Conservation (phyloP, 2,113 vertebrate species). For the Podocnemis expansa region DNA sequence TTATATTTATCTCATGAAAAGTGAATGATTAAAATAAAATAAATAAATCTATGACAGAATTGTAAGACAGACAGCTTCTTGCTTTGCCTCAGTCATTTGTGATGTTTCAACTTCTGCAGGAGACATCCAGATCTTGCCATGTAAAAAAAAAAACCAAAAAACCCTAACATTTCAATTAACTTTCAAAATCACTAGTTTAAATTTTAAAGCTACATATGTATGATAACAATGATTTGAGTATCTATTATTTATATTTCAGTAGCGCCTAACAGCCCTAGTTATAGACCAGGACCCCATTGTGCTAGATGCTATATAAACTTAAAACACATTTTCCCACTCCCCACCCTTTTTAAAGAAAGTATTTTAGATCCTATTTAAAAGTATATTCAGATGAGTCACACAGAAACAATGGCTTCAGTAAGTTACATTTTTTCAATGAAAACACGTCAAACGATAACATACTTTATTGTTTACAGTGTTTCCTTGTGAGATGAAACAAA, state of each 20-base stretch:
- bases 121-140: neutral
- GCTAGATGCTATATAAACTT: neutral
- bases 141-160: neutral
- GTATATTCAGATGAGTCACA: constrained; percentile 41
- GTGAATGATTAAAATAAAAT: neutral
- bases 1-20: neutral
- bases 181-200: neutral
- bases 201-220: neutral
- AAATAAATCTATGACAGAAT: neutral
- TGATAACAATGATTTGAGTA: neutral
- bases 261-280: neutral
- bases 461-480: neutral
- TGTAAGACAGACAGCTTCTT: neutral
- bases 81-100: neutral
- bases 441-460: neutral
- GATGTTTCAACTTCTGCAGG: neutral
- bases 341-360: neutral
- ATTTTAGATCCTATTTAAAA: constrained; percentile 46
- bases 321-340: neutral
- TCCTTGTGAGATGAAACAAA: constrained; percentile 43
- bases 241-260: neutral
- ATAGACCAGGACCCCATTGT: neutral
- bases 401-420: neutral
- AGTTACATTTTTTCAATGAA: neutral
- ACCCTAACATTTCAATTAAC: neutral